These are phyloP conservation scores for Cyclopterus lumpus DNA, from an alignment of 2,797 vertebrate genomes.

Conservation along the genomic window DNA sequence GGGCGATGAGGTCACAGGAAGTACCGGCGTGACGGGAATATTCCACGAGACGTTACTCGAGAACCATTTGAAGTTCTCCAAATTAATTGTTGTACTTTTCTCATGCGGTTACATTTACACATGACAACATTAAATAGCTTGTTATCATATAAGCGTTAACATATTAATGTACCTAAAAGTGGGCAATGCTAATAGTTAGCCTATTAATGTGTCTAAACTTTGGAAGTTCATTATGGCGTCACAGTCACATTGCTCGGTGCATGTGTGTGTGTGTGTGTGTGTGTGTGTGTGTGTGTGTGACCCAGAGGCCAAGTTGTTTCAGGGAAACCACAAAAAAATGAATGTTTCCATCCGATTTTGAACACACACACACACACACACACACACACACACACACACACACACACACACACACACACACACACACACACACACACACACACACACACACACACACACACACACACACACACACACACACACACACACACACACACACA, in stretches of 20 bases:
- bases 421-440: constrained; percentile 49
- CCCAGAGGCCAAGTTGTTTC: constrained; percentile 26
- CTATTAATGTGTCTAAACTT: neutral
- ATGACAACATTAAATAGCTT: too few species aligned
- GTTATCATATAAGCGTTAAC: neutral
- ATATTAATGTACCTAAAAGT: neutral
- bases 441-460: constrained; percentile 4
- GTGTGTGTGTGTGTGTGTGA: constrained; percentile 21
- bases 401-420: constrained; percentile 40
- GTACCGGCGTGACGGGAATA: constrained; percentile 42
- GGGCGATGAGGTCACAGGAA: constrained; percentile 40
- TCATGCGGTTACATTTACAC: constrained; percentile 24
- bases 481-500: constrained; percentile 14
- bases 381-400: constrained; percentile 54
- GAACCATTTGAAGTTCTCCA: neutral
- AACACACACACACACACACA: constrained; percentile 28
- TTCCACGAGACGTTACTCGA: constrained; percentile 49
- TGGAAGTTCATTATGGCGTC: constrained; percentile 2
- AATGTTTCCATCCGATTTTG: constrained; percentile 42
- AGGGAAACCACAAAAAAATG: constrained; percentile 28
- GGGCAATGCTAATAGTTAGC: too few species aligned
- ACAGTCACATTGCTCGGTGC: constrained; percentile 28
- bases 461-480: constrained; percentile 13
- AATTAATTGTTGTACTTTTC: constrained; percentile 1
- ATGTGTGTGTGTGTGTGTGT: too few species aligned